A percentile compares a stretch with the other conserved stretches of the same genome.
phyloP scores from a whole-genome alignment of 2,888 invertebrate genomes.

The Megamerina dolium region DNA sequence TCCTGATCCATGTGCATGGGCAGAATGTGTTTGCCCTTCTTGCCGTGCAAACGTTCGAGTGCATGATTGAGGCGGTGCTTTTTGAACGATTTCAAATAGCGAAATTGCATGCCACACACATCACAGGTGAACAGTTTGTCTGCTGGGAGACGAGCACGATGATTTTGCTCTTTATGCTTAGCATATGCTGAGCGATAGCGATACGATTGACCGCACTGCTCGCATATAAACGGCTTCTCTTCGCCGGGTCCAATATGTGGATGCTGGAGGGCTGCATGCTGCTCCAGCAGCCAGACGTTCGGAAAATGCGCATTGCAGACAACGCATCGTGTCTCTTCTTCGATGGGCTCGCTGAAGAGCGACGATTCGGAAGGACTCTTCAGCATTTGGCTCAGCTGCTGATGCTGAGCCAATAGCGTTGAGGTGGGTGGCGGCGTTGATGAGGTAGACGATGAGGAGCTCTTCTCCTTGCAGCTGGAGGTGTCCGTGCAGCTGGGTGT shows the following conservation, averaged over 20 bases:
- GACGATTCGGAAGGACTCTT: conserved; percentile 42
- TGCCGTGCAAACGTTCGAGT: conserved; percentile 73
- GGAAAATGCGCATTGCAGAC: conserved; percentile 83
- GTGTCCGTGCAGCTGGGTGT: conserved; percentile 43
- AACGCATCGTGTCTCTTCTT: conserved; percentile 61
- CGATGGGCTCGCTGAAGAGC: conserved; percentile 46
- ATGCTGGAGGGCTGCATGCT: conserved; percentile 79
- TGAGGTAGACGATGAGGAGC: conserved; percentile 49
- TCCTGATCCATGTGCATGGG: conserved; percentile 50
- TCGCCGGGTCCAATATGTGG: conserved; percentile 60
- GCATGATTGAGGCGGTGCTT: conserved; percentile 85
- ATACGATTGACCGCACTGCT: conserved; percentile 87
- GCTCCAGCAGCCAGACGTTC: conserved; percentile 79
- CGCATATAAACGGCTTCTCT: conserved; percentile 86
- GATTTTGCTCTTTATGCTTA: conserved; percentile 82
- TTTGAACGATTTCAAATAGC: conserved; percentile 84
- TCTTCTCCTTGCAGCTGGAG: conserved; percentile 48
- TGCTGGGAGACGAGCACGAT: conserved; percentile 77
- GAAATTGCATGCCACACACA: conserved; percentile 87
- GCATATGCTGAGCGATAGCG: conserved; percentile 79
- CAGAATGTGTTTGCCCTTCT: conserved; percentile 43
- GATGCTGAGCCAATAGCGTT: conserved; percentile 34
- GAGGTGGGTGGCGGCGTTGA: conserved; percentile 45
- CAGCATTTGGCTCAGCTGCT: conserved; percentile 35
- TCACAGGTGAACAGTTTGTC: conserved; percentile 88